phyloP scores from a whole-genome alignment of 2,113 vertebrate species.

The Tonatia bakeri region DNA sequence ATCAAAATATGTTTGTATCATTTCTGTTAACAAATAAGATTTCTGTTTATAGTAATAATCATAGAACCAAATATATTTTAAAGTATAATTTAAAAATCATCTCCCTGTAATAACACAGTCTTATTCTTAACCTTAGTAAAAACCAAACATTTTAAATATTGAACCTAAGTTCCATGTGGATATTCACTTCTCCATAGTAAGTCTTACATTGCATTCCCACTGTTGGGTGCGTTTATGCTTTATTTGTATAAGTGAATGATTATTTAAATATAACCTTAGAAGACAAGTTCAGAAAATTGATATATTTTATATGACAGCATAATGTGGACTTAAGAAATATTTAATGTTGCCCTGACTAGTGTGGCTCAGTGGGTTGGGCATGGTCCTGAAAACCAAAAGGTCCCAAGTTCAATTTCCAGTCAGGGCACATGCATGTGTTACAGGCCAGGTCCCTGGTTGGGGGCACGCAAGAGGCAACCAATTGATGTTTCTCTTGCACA shows the following conservation, averaged over 20 bases:
- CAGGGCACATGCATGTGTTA: no score
- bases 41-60: neutral
- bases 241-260: neutral
- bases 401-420: no score
- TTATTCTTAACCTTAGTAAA: neutral
- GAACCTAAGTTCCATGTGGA: neutral
- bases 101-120: neutral
- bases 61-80: neutral
- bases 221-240: neutral
- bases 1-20: neutral
- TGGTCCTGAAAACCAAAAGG: no score
- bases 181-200: neutral
- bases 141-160: neutral
- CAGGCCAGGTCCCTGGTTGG: no score
- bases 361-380: no score
- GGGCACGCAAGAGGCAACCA: no score
- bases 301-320: slow-evolving; percentile 45
- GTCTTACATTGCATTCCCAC: neutral
- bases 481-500: no score
- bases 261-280: slow-evolving; percentile 24
- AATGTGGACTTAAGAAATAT: slow-evolving; percentile 56
- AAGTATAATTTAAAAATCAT: neutral
- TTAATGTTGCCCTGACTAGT: neutral
- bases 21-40: neutral
- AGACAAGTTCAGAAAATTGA: slow-evolving; percentile 55